These are phyloP conservation scores for Galbula dea DNA, from an alignment of 2,113 vertebrate species.

Conservation along the genomic window DNA sequence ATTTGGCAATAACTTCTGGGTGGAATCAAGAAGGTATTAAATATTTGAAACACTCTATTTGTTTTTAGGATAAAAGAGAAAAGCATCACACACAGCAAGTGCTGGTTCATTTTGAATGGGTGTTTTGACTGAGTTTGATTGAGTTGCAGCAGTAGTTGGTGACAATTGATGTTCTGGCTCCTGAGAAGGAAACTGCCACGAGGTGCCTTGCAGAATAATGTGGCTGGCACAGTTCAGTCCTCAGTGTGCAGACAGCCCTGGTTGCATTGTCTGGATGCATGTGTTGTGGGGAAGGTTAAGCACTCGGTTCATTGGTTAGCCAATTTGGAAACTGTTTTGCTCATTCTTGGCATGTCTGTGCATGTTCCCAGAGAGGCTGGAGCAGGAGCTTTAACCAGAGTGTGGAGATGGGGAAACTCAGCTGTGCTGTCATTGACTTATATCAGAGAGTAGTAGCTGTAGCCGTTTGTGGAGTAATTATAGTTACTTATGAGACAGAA, in stretches of 20 bases:
- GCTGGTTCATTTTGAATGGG: neutral
- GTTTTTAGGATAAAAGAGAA: neutral
- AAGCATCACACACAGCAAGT: neutral
- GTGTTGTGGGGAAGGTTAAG: neutral
- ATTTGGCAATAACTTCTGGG: neutral
- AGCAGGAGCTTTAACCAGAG: neutral
- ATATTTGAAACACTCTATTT: neutral
- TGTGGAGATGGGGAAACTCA: neutral
- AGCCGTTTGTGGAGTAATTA: neutral
- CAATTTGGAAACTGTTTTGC: conserved; percentile 58
- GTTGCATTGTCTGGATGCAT: neutral
- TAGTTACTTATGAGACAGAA: neutral
- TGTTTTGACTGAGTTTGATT: neutral
- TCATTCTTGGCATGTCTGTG: conserved; percentile 12
- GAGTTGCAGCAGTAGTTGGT: neutral
- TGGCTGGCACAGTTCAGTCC: neutral
- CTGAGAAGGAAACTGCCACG: neutral
- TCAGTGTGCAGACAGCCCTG: neutral
- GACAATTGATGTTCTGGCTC: neutral
- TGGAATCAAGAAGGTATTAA: neutral
- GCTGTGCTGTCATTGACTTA: neutral
- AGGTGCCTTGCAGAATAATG: neutral
- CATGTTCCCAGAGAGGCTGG: conserved; percentile 16
- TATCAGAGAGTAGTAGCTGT: neutral
- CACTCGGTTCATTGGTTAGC: conserved; percentile 15